A percentile compares a stretch with the other conserved stretches of the same genome.
Evolutionary conservation across 2,888 invertebrate genomes (phyloP).

Genomic region (Cryptocephalus moraei): DNA sequence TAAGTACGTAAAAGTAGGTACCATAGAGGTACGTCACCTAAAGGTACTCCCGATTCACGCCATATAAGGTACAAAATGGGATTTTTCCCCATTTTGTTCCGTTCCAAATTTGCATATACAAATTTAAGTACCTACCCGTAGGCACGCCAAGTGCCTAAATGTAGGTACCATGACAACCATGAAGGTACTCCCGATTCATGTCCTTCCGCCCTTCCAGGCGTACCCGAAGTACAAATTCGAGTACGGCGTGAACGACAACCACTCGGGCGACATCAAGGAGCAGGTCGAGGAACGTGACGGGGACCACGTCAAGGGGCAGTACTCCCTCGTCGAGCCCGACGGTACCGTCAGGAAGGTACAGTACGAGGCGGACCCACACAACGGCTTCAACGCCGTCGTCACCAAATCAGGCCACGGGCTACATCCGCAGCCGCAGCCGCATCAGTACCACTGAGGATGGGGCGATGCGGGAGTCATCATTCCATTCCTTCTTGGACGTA

Average conservation of each 20-base stretch:
- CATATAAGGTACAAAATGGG: too few species aligned
- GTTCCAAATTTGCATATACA: too few species aligned
- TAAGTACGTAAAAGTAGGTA: too few species aligned
- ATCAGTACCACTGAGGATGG: not conserved
- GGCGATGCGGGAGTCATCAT: too few species aligned
- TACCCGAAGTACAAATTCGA: conserved; percentile 62
- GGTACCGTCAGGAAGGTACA: conserved; percentile 54
- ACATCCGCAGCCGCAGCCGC: conserved; percentile 34
- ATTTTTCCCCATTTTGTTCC: too few species aligned
- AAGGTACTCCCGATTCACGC: too few species aligned
- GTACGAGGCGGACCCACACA: conserved; percentile 49
- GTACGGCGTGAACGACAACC: conserved; percentile 59
- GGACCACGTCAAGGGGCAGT: conserved; percentile 63
- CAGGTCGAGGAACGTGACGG: conserved; percentile 61
- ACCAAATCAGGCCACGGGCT: conserved; percentile 47
- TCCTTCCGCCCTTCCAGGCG: conserved; percentile 41
- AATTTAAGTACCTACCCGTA: too few species aligned
- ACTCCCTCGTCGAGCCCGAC: conserved; percentile 54
- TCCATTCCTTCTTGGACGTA: too few species aligned
- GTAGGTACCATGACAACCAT: too few species aligned
- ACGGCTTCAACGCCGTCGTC: conserved; percentile 50
- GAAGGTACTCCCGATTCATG: too few species aligned
- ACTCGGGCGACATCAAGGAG: conserved; percentile 63
- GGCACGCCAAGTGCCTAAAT: too few species aligned
- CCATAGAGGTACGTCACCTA: too few species aligned